Conservation (phyloP, 2,113 vertebrate genomes). For the Poecilia latipinna region DNA sequence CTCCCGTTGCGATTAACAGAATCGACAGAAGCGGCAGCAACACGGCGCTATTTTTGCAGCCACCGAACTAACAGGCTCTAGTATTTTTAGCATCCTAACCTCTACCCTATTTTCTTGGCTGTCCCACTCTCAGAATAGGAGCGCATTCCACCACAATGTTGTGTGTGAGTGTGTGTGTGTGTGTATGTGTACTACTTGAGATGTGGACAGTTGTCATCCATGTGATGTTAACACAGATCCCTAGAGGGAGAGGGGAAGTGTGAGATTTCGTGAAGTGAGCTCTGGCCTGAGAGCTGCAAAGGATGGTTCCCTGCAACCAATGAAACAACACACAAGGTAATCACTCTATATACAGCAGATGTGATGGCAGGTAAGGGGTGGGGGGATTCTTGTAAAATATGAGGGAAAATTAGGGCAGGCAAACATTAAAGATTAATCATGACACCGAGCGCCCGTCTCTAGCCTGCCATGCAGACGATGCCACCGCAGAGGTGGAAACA, state of each 20-base stretch:
- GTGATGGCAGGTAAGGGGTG: slow-evolving; percentile 5
- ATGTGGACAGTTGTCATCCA: slow-evolving; percentile 56
- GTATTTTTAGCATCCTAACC: slow-evolving; percentile 76
- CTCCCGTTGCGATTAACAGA: slow-evolving; percentile 40
- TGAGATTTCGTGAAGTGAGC: slow-evolving; percentile 32
- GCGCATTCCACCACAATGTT: slow-evolving; percentile 47
- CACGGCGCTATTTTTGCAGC: slow-evolving; percentile 63
- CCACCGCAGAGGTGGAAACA: slow-evolving; percentile 53
- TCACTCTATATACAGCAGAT: slow-evolving; percentile 65
- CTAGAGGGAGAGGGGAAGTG: slow-evolving; percentile 38
- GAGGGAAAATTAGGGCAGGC: slow-evolving; percentile 72
- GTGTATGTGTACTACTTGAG: slow-evolving; percentile 38
- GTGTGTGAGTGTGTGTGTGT: not conserved
- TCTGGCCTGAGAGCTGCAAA: slow-evolving; percentile 18
- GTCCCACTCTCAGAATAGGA: slow-evolving; percentile 62
- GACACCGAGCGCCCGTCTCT: slow-evolving; percentile 58
- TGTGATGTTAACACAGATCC: slow-evolving; percentile 56
- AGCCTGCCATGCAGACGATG: slow-evolving; percentile 62
- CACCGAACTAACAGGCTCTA: slow-evolving; percentile 56
- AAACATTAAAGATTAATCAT: slow-evolving; percentile 73
- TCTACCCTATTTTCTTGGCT: slow-evolving; percentile 68
- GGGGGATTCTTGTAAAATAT: slow-evolving; percentile 70
- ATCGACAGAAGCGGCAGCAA: slow-evolving; percentile 66
- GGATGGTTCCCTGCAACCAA: slow-evolving; percentile 51
- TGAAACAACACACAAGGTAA: slow-evolving; percentile 66